Base-by-base conservation (phyloP, 2,113 vertebrate genomes). In the Charadrius vociferus region DNA sequence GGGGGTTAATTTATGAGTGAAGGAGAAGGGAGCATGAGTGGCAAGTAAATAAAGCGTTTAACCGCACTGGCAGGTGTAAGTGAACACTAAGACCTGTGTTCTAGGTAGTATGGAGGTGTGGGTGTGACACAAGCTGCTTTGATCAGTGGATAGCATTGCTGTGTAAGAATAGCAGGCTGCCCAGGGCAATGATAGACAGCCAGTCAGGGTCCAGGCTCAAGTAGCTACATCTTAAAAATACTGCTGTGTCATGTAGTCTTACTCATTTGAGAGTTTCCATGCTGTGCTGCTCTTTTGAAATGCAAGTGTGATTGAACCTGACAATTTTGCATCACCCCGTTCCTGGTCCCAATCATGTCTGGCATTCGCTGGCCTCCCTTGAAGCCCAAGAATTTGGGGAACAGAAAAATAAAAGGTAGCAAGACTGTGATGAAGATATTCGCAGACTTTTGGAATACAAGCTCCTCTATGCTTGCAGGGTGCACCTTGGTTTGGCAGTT, bases 61-160 rank as follows among this genome's bases (percentile, higher is more conserved):
- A 45, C 17, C 3, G 3, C 56, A 23, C 8, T 68, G 14, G 24
- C 12, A 79, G 8, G 6, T 47, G 9, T 43, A n/a, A 82, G 12
- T 39, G 34, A 79, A 39, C 1, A 0, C 16, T 27, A 50, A n/a
- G 83, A 45, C 18, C 24, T 75, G 15, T 79, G 56, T 39, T 83
- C 27, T 0, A 45, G 10, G 1, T 84, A 23, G 15, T 39, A 9
- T 1, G 0, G 22, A 81, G 20, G 6, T 19, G 1, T 70, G 20
- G 19, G 50, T 63, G 21, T 75, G 50, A 59, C 63, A 39, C 8
- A 30, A 39, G 22, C 17, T 9, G 19, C 10, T 19, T 36, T 56
- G 23, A 39, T 63, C 19, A 32, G 30, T 26, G 2, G 1, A 5
- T 22, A 24, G 30, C 30, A 19, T 27, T 73, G 39, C 26, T 0